Conservation (phyloP, 2,113 vertebrate genomes). For the Phylloscopus whistleri region DNA sequence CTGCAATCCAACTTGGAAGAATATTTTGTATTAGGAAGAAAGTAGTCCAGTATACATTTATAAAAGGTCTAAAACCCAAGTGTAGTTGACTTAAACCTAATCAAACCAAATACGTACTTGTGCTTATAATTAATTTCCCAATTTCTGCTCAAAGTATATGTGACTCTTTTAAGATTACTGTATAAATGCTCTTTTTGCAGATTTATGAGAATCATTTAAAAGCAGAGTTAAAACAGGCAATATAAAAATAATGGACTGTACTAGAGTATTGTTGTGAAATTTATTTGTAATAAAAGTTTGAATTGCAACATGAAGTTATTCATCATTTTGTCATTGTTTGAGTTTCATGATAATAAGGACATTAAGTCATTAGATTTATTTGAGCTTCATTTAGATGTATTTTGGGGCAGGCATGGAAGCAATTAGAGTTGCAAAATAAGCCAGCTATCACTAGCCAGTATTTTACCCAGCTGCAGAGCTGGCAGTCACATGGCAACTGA, state of each 20-base stretch:
- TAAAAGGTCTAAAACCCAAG: background rate
- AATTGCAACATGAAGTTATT: background rate
- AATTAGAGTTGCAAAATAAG: background rate
- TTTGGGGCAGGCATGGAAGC: background rate
- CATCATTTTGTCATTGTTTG: background rate
- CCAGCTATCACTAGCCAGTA: background rate
- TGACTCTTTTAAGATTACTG: background rate
- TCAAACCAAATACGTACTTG: background rate
- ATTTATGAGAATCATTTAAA: background rate
- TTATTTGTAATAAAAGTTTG: background rate
- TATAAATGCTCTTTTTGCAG: background rate
- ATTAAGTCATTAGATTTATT: background rate
- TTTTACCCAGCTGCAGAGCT: background rate
- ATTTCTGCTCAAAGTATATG: background rate
- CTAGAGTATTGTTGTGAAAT: background rate
- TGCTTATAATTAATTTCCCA: background rate
- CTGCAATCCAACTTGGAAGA: background rate
- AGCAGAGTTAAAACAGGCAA: background rate
- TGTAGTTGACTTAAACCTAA: background rate
- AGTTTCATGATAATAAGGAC: background rate
- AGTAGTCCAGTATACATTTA: background rate
- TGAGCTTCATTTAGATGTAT: background rate
- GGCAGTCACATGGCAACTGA: background rate
- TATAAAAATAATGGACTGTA: background rate
- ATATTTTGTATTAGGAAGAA: background rate